A percentile compares a stretch with the other conserved stretches of the same genome.
Conservation (phyloP, 1,140 invertebrate species). For the Drosophila sproati region DNA sequence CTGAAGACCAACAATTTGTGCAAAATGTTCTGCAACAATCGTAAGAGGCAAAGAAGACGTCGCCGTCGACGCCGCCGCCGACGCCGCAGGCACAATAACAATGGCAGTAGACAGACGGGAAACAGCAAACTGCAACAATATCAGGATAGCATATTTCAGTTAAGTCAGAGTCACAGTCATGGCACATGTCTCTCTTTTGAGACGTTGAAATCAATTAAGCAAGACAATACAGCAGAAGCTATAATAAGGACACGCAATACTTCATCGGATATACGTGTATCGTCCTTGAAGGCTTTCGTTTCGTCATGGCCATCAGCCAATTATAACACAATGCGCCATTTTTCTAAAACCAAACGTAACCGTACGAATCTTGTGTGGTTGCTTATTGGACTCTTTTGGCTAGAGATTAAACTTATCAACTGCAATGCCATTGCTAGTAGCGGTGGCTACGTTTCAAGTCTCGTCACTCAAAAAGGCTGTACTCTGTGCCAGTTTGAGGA, state of each 20-base stretch:
- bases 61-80: constrained; percentile 46
- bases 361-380: constrained; percentile 74
- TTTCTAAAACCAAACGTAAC: constrained; percentile 56
- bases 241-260: neutral
- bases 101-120: constrained; percentile 17
- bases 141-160: constrained; percentile 23
- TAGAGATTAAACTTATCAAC: constrained; percentile 74
- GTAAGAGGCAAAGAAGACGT: constrained; percentile 57
- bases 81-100: constrained; percentile 37
- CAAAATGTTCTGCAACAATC: constrained; percentile 70
- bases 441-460: constrained; percentile 55
- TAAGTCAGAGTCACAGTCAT: constrained; percentile 9
- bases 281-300: constrained; percentile 36
- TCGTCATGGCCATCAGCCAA: constrained; percentile 29
- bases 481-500: constrained; percentile 62
- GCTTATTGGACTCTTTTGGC: constrained; percentile 79
- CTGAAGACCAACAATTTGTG: constrained; percentile 67
- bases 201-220: constrained; percentile 32
- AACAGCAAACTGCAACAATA: constrained; percentile 21
- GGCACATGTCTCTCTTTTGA: constrained; percentile 24
- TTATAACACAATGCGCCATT: constrained; percentile 30
- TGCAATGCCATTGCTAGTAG: constrained; percentile 60
- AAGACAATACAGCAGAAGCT: constrained; percentile 2
- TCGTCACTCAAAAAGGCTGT: constrained; percentile 61
- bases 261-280: constrained; percentile 24